Percentiles rank a stretch among this genome's conserved stretches.
These are phyloP conservation scores for Euwallacea fornicatus DNA, from an alignment of 1,140 invertebrate species.

Conservation along the genomic window DNA sequence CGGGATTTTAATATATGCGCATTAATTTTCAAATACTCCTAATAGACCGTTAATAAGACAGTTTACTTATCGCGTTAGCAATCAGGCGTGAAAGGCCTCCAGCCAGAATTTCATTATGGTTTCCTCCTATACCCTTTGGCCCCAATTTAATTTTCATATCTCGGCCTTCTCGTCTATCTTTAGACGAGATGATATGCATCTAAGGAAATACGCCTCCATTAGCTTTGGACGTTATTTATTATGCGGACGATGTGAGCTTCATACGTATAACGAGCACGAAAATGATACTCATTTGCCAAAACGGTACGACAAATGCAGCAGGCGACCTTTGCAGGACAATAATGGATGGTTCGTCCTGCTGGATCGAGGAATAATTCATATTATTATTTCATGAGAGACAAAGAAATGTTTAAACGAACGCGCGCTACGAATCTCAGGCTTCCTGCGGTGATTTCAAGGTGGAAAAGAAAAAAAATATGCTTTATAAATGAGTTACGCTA, in stretches of 20 bases:
- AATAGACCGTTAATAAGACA: slow-evolving; percentile 36
- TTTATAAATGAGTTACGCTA: too few relatives aligned
- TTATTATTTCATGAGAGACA: too few relatives aligned
- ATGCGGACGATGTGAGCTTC: neutral
- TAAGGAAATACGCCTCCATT: slow-evolving; percentile 10
- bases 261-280: neutral
- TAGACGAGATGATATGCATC: neutral
- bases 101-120: slow-evolving; percentile 28
- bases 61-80: slow-evolving; percentile 37
- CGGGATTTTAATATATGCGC: slow-evolving; percentile 28
- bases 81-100: slow-evolving; percentile 25
- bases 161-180: slow-evolving; percentile 8
- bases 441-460: too few relatives aligned
- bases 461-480: too few relatives aligned
- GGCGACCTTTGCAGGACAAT: too few relatives aligned
- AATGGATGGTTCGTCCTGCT: too few relatives aligned
- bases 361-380: too few relatives aligned
- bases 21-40: slow-evolving; percentile 33
- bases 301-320: too few relatives aligned
- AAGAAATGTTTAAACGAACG: too few relatives aligned
- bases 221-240: slow-evolving; percentile 15
- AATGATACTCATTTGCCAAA: neutral
- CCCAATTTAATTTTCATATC: slow-evolving; percentile 37
- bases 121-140: slow-evolving; percentile 14
- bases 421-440: too few relatives aligned